Evolutionary conservation across 2,888 invertebrate genomes (phyloP).

Genomic region (Eupsilia transversa): DNA sequence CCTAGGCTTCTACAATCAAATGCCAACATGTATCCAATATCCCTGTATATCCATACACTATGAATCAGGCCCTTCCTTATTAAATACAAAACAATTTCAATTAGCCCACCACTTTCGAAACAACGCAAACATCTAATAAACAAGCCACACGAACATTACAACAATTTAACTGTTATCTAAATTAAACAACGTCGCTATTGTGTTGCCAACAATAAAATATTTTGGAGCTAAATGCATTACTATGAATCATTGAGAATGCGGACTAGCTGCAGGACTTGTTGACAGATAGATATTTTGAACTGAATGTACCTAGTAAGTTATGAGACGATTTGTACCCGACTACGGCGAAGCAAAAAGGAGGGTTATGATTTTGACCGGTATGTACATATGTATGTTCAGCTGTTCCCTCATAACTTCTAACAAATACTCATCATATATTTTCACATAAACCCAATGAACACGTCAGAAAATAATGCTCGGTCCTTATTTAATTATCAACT

Average conservation of each 20-base stretch:
- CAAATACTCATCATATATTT: too few relatives aligned
- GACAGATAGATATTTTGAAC: constrained; percentile 38
- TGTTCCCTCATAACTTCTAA: too few relatives aligned
- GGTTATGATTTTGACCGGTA: too few relatives aligned
- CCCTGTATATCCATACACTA: too few relatives aligned
- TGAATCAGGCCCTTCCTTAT: background rate
- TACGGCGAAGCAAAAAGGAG: too few relatives aligned
- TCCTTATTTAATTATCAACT: background rate
- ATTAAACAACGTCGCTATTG: constrained; percentile 48
- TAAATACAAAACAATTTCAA: constrained; percentile 29
- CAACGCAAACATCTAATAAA: constrained; percentile 45
- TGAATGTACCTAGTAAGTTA: background rate
- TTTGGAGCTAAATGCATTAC: constrained; percentile 42
- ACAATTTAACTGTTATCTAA: constrained; percentile 54
- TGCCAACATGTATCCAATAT: too few relatives aligned
- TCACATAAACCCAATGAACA: too few relatives aligned
- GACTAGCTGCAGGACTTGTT: constrained; percentile 23
- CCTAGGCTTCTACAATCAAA: too few relatives aligned
- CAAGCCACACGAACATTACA: constrained; percentile 37
- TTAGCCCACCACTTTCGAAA: constrained; percentile 25
- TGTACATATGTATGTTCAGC: too few relatives aligned
- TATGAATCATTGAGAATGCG: constrained; percentile 65
- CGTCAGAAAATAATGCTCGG: too few relatives aligned
- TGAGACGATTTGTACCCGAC: too few relatives aligned
- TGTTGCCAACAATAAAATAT: constrained; percentile 66